Evolutionary conservation across 2,888 invertebrate species (phyloP), one percentile per base, ranked within the genome.

Genomic region (Sipunculus nudus): DNA sequence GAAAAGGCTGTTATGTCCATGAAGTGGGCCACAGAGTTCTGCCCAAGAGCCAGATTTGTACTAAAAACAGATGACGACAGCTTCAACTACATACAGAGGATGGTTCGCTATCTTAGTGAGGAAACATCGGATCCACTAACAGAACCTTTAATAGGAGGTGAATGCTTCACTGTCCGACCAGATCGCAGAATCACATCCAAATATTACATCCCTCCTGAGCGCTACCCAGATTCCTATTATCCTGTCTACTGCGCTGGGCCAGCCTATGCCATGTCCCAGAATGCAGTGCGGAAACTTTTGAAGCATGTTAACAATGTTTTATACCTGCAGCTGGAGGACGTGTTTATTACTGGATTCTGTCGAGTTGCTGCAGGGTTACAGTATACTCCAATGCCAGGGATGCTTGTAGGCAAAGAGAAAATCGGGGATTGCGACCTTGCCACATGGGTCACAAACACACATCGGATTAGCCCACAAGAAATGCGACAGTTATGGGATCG

Each of bases 191-290:
- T 43, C 21, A 50, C 52, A 13, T 67, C 66, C 2, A 70, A 70
- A 53, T 70, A 62, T 35, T 61, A 62, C 23, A 56, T 61, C 10
- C 52, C 68, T 3, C 26, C 21, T 13, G n/a, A 28, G 13, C 38
- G 32, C 21, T 70, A 65, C 29, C 70, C 70, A 2, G 63, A 29
- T 23, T 21, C 13, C 8, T 70, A 70, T 56, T 70, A 69, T 58
- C 70, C 70, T 3, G 67, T 65, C 6, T 70, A 70, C 65, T 70
- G 70, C 48, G 56, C 70, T 1, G 70, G 70, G 3, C 70, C 70
- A 8, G 70, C 62, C 3, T 70, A 70, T 35, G 57, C 67, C 23
- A 32, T 70, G 40, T 70, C 70, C 26, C 53, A 50, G n/a, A 21
- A 32, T n/a, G 68, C 70, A 8, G 47, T 65, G 6, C 23, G 10